A percentile compares a stretch with the other conserved stretches of the same genome.
phyloP scores from a whole-genome alignment of 1,140 invertebrate genomes.

The Drosophila sp. region DNA sequence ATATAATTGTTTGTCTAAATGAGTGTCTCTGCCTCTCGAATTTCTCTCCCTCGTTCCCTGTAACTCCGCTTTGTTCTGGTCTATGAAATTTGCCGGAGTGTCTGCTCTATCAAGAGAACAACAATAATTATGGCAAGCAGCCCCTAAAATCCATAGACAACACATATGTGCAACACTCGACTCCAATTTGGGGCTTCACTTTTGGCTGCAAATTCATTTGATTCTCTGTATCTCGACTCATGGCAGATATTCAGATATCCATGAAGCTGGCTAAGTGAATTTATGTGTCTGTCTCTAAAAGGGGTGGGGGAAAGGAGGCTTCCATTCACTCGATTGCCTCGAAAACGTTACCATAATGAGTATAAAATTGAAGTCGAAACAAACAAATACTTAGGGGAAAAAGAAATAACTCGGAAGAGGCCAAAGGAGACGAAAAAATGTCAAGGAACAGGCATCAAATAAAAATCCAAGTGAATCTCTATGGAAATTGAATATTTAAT shows the following conservation, averaged over 20 bases:
- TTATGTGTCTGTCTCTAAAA: conserved; percentile 13
- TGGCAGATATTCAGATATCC: conserved; percentile 34
- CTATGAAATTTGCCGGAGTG: background rate
- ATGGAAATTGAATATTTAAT: conserved; percentile 82
- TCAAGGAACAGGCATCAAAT: conserved; percentile 40
- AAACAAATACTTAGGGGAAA: conserved; percentile 50
- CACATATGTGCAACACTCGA: conserved; percentile 20
- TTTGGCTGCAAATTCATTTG: conserved; percentile 58
- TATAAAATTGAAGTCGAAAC: conserved; percentile 76
- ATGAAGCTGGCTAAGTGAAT: conserved; percentile 21
- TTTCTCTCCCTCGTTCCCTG: background rate
- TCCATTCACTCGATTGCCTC: conserved; percentile 13
- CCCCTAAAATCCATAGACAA: background rate
- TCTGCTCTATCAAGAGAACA: conserved; percentile 39
- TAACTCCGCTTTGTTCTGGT: background rate
- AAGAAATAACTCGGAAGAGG: background rate
- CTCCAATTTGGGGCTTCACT: conserved; percentile 40
- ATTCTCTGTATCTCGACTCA: conserved; percentile 57
- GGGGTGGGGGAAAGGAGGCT: too few species aligned
- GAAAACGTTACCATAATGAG: conserved; percentile 65
- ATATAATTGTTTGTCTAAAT: conserved; percentile 82
- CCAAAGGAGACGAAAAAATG: conserved; percentile 13
- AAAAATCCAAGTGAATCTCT: conserved; percentile 56
- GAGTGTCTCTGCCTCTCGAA: conserved; percentile 48
- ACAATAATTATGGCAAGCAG: conserved; percentile 78